These are phyloP conservation scores for Odontamblyopus lacepedii DNA, from an alignment of 2,797 vertebrate species.

Conservation along the genomic window DNA sequence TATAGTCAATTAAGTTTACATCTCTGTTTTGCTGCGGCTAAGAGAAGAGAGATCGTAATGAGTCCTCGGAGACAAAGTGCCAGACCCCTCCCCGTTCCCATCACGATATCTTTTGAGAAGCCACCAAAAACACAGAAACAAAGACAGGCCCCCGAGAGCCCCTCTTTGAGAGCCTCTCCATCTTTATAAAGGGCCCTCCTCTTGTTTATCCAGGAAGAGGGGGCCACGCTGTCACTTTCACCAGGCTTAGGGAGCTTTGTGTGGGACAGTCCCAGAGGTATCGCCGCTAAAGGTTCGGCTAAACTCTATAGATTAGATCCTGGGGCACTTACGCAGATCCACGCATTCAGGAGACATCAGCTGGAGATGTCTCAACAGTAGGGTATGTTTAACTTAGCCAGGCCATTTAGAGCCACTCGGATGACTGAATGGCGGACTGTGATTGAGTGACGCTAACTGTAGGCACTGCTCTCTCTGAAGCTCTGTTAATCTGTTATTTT, in stretches of 20 bases:
- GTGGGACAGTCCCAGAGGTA: constrained; percentile 80
- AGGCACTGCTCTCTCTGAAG: too few relatives aligned
- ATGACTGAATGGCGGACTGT: too few relatives aligned
- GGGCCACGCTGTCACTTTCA: constrained; percentile 86
- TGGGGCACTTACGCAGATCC: constrained; percentile 41
- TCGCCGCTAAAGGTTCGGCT: constrained; percentile 72
- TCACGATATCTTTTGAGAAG: constrained; percentile 81
- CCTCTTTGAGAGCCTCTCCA: constrained; percentile 83
- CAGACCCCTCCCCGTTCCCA: constrained; percentile 79
- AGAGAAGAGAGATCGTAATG: constrained; percentile 72
- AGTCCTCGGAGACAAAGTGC: constrained; percentile 81
- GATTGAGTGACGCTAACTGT: too few relatives aligned
- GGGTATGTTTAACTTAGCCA: not conserved
- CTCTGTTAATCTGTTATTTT: too few relatives aligned
- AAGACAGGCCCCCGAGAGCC: constrained; percentile 80
- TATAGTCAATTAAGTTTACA: constrained; percentile 88
- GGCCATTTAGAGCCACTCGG: not conserved
- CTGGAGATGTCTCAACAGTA: not conserved
- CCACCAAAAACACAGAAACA: constrained; percentile 84
- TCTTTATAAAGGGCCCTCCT: constrained; percentile 86
- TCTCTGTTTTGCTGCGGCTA: constrained; percentile 85
- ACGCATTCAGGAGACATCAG: constrained; percentile 12
- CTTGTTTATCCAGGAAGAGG: constrained; percentile 87
- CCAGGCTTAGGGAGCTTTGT: constrained; percentile 78
- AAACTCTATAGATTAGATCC: constrained; percentile 51